Base-by-base conservation (phyloP, 2,113 vertebrate species). In the Neotragus moschatus region DNA sequence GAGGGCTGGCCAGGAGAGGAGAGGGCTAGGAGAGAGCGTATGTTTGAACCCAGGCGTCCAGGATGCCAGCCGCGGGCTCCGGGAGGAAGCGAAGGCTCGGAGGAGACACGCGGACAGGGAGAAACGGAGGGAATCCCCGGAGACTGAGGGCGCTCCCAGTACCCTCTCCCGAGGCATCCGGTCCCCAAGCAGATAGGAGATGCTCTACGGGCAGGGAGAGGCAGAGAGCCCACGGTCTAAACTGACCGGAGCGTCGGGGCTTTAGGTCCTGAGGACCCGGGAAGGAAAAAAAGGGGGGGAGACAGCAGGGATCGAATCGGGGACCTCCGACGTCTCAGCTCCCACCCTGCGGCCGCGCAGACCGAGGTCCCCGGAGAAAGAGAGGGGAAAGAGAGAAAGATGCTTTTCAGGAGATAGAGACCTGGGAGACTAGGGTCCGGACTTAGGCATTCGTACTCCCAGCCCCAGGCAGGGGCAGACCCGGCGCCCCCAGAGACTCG, bases 71-170 rank as follows among this genome's bases (percentile, higher is more conserved):
- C 77, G 3, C 63, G 2, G 66, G 53, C 85, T 77, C 70, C 73
- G 2, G 25, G 21, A 60, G 43, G 75, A 56, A n/a, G 94, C 90
- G 2, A 49, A 47, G n/a, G 45, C 77, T n/a, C 30, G 7, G 43
- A 61, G 51, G 6, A 53, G 60, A n/a, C 53, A 30, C 30, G 55
- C 17, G 51, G 15, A 25, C 84, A 2, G 51, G 56, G 51, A 82
- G 56, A 45, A 58, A 70, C 79, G 63, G 92, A 84, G 79, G 92
- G 94, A 81, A 89, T 91, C 87, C 96, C 90, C 58, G 28, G 90
- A 77, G 90, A 84, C 0, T 9, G 49, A 61, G 90, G 96, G 96
- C 19, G 82, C 91, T 66, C 77, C 70, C 75, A 6, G 87, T 90
- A 75, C 86, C 90, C 26, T 47, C 88, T 49, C 85, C 84, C 5